A percentile compares a stretch with the other conserved stretches of the same genome.
These are phyloP conservation scores for Sycobia sp. DNA, from an alignment of 1,140 invertebrate genomes.

Conservation along the genomic window DNA sequence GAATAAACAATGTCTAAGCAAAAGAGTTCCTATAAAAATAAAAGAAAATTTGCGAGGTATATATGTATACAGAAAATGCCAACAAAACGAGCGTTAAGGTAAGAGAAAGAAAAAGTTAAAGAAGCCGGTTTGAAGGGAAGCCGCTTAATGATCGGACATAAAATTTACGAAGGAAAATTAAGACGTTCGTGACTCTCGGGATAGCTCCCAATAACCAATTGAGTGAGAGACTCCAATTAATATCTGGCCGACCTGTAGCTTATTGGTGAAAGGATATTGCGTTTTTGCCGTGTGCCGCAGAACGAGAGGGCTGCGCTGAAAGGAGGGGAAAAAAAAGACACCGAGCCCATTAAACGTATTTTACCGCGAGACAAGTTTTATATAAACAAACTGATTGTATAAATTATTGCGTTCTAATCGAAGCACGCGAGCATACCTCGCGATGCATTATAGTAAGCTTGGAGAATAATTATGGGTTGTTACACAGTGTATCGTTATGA, in stretches of 20 bases:
- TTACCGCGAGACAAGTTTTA: no score
- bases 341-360: no score
- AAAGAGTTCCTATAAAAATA: no score
- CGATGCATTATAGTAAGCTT: no score
- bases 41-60: no score
- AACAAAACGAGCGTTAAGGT: neutral
- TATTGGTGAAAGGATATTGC: constrained; percentile 11
- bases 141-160: constrained; percentile 32
- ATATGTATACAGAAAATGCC: constrained; percentile 7
- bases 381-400: neutral
- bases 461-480: no score
- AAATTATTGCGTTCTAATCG: no score
- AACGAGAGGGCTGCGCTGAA: neutral
- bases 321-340: neutral
- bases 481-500: no score
- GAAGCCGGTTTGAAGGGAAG: constrained; percentile 26
- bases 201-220: constrained; percentile 33
- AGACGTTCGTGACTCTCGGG: constrained; percentile 30
- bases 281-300: constrained; percentile 29
- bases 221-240: constrained; percentile 28
- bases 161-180: constrained; percentile 34
- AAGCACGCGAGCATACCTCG: no score
- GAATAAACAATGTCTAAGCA: no score
- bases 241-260: constrained; percentile 4
- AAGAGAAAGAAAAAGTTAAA: constrained; percentile 22